Evolutionary conservation across 2,888 invertebrate species (phyloP), one percentile per base, ranked within the genome.

Genomic region (Cheilosia vulpina): DNA sequence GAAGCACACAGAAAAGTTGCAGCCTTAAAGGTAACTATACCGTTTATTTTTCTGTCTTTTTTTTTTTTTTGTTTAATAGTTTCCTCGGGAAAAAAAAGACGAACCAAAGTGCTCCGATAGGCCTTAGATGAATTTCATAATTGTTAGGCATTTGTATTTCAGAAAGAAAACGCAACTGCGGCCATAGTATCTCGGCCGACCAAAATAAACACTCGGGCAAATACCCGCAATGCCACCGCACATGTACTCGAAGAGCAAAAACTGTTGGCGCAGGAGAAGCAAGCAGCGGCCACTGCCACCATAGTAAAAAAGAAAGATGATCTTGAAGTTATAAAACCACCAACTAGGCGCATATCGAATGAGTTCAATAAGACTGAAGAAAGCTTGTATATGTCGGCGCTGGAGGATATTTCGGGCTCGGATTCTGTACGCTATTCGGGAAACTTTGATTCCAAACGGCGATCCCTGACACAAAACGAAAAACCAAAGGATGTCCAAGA

Each of bases 351-450:
- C 77, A 92, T 94, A 73, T 95, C 95, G 89, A 95, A 95, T 92
- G 94, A 95, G 66, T 95, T 96, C 87, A 94, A 95, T 89, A 94
- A 94, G 92, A 95, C 95, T 89, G 96, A 96, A 88, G 96, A 96
- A 52, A 96, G 96, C 24, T 92, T 97, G 43, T 96, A 97, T 89
- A 93, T 95, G 90, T 95, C 96, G 81, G 96, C 97, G 4, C 92
- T 96, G 88, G 96, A 97, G 90, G 96, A 95, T 85, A 93, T 94
- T 19, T 91, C 91, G 43, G 89, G 88, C 24, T 88, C 89, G 53
- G 92, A 92, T 71, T 91, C 91, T 4, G 88, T 89, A 77, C 90
- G 92, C n/a, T 84, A 89, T 6, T 92, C 91, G 2, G 90, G 90
- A 3, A 91, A 90, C 83, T 91, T 91, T 76, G 88, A 89, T 72